These are phyloP conservation scores for Pungitius pungitius DNA, from an alignment of 2,113 vertebrate species.

Conservation along the genomic window DNA sequence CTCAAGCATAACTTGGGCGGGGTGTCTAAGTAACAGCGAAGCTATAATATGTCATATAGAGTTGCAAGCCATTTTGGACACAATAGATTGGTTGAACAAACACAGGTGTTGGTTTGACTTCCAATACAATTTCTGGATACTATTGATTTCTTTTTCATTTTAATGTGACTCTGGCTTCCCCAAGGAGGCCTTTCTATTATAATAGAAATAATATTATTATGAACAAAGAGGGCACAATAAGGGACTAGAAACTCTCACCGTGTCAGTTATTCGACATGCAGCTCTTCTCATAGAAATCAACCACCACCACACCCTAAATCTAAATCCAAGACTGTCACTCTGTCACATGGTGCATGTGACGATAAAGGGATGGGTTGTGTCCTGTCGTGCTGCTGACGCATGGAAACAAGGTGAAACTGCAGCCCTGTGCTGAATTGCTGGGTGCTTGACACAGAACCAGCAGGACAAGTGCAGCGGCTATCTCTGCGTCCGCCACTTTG, in stretches of 20 bases:
- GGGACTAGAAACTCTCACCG: slow-evolving; percentile 23
- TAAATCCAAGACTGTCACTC: slow-evolving; percentile 49
- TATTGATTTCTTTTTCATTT: slow-evolving; percentile 4
- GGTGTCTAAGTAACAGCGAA: not conserved
- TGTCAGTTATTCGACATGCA: not conserved
- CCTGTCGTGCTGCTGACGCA: slow-evolving; percentile 67
- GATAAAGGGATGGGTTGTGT: slow-evolving; percentile 56
- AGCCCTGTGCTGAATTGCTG: slow-evolving; percentile 16
- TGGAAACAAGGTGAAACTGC: slow-evolving; percentile 47
- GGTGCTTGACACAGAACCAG: slow-evolving; percentile 52
- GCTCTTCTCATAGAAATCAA: slow-evolving; percentile 24
- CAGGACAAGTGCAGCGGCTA: slow-evolving; percentile 42
- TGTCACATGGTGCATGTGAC: slow-evolving; percentile 43
- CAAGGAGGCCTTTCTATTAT: slow-evolving; percentile 5
- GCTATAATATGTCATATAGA: not conserved
- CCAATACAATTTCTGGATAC: not conserved
- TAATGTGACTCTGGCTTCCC: slow-evolving; percentile 26
- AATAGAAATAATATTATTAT: not conserved
- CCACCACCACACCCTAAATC: slow-evolving; percentile 49
- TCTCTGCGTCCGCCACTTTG: slow-evolving; percentile 17
- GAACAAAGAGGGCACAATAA: slow-evolving; percentile 10
- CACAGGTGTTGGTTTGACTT: not conserved
- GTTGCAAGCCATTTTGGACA: not conserved
- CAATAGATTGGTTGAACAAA: slow-evolving; percentile 12
- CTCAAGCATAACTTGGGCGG: not conserved